Conservation (phyloP, 2,113 vertebrate genomes). For the Platycercus adscitus region DNA sequence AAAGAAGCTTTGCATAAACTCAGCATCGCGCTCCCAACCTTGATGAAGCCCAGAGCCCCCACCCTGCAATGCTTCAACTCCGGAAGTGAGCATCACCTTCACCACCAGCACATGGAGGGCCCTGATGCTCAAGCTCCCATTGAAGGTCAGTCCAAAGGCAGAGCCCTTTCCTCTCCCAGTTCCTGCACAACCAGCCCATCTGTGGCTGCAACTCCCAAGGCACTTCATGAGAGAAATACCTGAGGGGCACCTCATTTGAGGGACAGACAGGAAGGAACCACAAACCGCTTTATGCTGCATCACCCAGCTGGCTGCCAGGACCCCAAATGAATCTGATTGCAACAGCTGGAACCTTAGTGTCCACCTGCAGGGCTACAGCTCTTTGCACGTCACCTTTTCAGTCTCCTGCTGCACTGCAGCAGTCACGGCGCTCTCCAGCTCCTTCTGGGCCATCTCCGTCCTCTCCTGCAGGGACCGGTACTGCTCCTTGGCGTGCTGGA, state of each 20-base stretch:
- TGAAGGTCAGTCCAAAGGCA: neutral
- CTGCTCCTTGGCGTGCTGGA: constrained; percentile 84
- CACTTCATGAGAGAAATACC: neutral
- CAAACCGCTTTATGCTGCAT: accelerated
- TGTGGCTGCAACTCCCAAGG: neutral
- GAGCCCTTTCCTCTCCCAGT: neutral
- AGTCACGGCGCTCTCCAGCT: constrained; percentile 83
- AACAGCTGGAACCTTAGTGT: accelerated
- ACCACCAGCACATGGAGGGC: neutral
- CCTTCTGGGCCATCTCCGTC: constrained; percentile 77
- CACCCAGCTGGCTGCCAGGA: neutral
- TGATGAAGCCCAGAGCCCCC: too few species aligned
- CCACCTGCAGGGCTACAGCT: neutral
- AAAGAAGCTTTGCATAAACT: neutral
- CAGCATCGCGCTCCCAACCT: neutral
- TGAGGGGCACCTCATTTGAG: accelerated
- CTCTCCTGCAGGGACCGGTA: constrained; percentile 82
- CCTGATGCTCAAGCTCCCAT: neutral
- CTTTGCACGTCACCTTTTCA: constrained; percentile 80
- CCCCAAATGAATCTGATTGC: accelerated
- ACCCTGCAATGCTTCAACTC: neutral
- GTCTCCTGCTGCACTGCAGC: constrained; percentile 90
- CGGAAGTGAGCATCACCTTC: too few species aligned
- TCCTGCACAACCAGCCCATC: neutral
- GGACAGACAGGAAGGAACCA: neutral